Evolutionary conservation across 1,140 invertebrate genomes (phyloP).

Genomic region (Hyles vespertilio): DNA sequence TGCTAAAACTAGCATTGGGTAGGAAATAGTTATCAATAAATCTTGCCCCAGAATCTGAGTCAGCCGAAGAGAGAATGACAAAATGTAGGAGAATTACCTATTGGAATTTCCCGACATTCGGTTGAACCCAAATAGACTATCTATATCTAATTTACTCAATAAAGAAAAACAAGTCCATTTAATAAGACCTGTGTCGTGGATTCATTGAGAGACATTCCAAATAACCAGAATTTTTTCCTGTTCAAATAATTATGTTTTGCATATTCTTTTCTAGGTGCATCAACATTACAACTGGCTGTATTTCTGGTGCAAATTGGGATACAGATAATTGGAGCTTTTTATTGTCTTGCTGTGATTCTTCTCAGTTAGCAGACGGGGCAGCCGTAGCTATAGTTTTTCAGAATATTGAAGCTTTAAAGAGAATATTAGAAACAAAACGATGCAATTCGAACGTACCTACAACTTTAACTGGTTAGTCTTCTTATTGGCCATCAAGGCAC

Average conservation of each 20-base stretch:
- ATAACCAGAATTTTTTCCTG: too few relatives aligned
- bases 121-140: too few relatives aligned
- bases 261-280: constrained; percentile 43
- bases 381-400: constrained; percentile 64
- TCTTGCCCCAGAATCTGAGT: too few relatives aligned
- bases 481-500: neutral
- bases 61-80: too few relatives aligned
- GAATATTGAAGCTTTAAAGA: constrained; percentile 50
- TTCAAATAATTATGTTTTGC: neutral
- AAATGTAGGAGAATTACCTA: too few relatives aligned
- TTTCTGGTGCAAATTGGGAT: constrained; percentile 57
- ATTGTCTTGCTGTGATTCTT: constrained; percentile 61
- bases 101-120: too few relatives aligned
- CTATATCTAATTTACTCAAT: too few relatives aligned
- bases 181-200: too few relatives aligned
- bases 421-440: constrained; percentile 55
- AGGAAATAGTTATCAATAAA: too few relatives aligned
- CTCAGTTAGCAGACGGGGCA: constrained; percentile 63
- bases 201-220: too few relatives aligned
- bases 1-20: too few relatives aligned
- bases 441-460: constrained; percentile 64
- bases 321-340: constrained; percentile 53
- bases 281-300: constrained; percentile 65
- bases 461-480: constrained; percentile 52
- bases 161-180: too few relatives aligned